phyloP scores from a whole-genome alignment of 2,888 invertebrate genomes.

The Euplexia lucipara region DNA sequence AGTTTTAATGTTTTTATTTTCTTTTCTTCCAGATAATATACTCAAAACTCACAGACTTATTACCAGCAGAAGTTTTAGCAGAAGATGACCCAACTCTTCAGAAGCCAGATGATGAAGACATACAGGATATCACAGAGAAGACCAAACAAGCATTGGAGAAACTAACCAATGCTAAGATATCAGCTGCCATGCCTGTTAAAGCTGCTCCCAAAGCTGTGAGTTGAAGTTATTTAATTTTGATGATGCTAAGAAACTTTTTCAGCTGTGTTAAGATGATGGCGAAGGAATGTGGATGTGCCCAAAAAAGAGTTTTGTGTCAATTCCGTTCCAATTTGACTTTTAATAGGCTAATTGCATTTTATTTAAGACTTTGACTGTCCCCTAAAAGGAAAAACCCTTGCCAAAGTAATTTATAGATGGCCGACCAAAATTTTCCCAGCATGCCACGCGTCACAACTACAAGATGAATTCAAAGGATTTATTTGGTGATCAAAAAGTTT shows the following conservation, averaged over 20 bases:
- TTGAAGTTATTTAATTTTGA: slow-evolving; percentile 62
- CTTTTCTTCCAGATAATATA: slow-evolving; percentile 94
- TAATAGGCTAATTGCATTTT: too few species aligned
- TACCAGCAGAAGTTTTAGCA: slow-evolving; percentile 97
- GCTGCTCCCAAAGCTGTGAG: slow-evolving; percentile 96
- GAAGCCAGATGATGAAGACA: slow-evolving; percentile 96
- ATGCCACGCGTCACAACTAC: too few species aligned
- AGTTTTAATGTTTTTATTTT: neutral
- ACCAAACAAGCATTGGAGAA: slow-evolving; percentile 97
- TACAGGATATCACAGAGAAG: slow-evolving; percentile 97
- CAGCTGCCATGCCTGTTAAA: slow-evolving; percentile 98
- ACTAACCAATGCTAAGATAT: slow-evolving; percentile 96
- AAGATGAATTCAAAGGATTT: too few species aligned
- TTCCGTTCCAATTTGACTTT: too few species aligned
- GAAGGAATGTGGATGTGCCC: too few species aligned
- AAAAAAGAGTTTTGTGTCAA: too few species aligned
- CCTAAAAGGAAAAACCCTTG: too few species aligned
- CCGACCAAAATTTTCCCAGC: too few species aligned
- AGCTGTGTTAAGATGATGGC: too few species aligned
- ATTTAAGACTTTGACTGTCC: too few species aligned
- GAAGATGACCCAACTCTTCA: slow-evolving; percentile 98
- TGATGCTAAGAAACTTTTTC: neutral
- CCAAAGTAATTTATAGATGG: too few species aligned
- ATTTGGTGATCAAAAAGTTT: too few species aligned
- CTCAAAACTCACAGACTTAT: slow-evolving; percentile 97